Percentiles rank a stretch among this genome's conserved stretches.
These are phyloP conservation scores for Diorhabda sublineata DNA, from an alignment of 1,140 invertebrate species.

Conservation along the genomic window DNA sequence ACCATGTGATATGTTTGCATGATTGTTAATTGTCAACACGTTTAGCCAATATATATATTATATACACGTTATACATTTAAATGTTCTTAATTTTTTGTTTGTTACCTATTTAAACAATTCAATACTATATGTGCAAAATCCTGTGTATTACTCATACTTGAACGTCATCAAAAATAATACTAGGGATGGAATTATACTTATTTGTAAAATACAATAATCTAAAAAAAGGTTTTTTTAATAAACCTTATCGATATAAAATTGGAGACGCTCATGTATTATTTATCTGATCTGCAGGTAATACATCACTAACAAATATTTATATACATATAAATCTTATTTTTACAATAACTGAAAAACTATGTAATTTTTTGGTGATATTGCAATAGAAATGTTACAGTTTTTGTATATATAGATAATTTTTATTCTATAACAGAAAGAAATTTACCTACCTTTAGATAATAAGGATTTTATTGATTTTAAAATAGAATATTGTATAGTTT, in stretches of 20 bases:
- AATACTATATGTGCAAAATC: no score
- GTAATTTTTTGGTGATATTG: slow-evolving; percentile 37
- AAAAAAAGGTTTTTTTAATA: no score
- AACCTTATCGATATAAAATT: no score
- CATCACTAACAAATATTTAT: slow-evolving; percentile 4
- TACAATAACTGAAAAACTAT: slow-evolving; percentile 1
- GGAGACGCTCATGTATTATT: slow-evolving; percentile 19
- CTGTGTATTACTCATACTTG: no score
- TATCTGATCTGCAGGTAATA: slow-evolving; percentile 26
- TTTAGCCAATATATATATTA: slow-evolving; percentile 25
- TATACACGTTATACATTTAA: neutral
- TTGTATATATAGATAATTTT: slow-evolving; percentile 37
- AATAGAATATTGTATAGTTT: slow-evolving; percentile 41
- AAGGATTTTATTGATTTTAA: slow-evolving; percentile 36
- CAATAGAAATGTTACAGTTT: slow-evolving; percentile 30
- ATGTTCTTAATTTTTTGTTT: slow-evolving; percentile 15
- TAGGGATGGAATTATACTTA: no score
- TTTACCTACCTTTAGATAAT: slow-evolving; percentile 32
- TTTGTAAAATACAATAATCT: no score
- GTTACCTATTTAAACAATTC: no score
- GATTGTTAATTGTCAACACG: slow-evolving; percentile 22
- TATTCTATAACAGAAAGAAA: slow-evolving; percentile 32
- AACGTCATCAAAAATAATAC: no score
- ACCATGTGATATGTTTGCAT: slow-evolving; percentile 41
- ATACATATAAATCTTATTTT: neutral